Conservation (phyloP, 2,888 invertebrate species). For the Drosophila histrio region DNA sequence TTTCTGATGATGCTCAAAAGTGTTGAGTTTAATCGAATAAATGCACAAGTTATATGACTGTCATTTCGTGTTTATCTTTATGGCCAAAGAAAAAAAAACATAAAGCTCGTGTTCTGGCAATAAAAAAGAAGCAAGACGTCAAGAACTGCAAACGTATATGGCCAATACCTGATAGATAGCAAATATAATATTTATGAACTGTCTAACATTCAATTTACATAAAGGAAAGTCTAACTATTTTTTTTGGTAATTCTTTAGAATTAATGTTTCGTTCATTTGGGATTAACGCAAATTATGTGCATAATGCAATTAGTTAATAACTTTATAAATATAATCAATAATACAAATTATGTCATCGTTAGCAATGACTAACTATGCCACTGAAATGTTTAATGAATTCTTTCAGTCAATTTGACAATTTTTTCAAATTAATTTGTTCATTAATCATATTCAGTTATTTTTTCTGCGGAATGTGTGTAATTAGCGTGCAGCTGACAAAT, state of each 20-base stretch:
- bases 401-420: constrained; percentile 34
- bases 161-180: constrained; percentile 13
- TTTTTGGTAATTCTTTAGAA: constrained; percentile 19
- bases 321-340: constrained; percentile 9
- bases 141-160: constrained; percentile 15
- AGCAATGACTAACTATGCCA: constrained; percentile 14
- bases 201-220: constrained; percentile 21
- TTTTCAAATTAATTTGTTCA: constrained; percentile 16
- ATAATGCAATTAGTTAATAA: constrained; percentile 41
- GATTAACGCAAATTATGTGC: constrained; percentile 31
- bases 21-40: neutral
- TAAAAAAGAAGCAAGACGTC: neutral
- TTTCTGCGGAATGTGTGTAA: constrained; percentile 1
- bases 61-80: constrained; percentile 17
- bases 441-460: constrained; percentile 32
- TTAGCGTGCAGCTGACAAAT: neutral
- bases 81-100: constrained; percentile 3
- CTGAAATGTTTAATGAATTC: constrained; percentile 25
- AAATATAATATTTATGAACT: constrained; percentile 27
- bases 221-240: neutral
- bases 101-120: constrained; percentile 31
- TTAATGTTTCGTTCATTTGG: constrained; percentile 17
- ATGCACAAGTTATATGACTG: constrained; percentile 18
- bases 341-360: constrained; percentile 32
- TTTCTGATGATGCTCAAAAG: constrained; percentile 24